Evolutionary conservation across 2,888 invertebrate genomes (phyloP), one percentile per base, ranked within the genome.

Genomic region (Caenorhabditis sp.): DNA sequence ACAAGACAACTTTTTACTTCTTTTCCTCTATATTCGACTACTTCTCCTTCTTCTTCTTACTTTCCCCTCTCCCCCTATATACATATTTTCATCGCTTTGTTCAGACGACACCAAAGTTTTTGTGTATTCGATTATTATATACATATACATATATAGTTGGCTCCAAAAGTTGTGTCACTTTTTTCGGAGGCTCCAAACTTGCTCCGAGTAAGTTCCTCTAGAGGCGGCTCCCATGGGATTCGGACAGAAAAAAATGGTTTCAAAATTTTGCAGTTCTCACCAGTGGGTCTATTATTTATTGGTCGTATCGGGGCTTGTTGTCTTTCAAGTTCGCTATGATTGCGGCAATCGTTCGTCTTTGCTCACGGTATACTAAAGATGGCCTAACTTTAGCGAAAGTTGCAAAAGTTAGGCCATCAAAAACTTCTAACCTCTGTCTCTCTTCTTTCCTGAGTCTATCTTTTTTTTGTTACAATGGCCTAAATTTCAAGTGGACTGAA

Each of bases 351-450:
- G 61, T 38, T 61, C 61, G 61, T 12, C 22, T 41, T 3, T 64
- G 49, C 47, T 49, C 64, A 64, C 64, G 47, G 47, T 64, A 64
- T 47, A 61, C 24, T 2, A 49, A 7, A 5, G 49, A 19, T 19
- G 19, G 47, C 5, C 47, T 47, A 47, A n/a, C 19, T 47, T 47
- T 47, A 7, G 6, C 1, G 5, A 19, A n/a, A 2, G 4, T 47
- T n/a, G 47, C 4, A 47, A 47, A 47, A 19, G 19, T n/a, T 47
- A 19, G 47, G 47, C 47, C 47, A 19, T 10, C 47, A 47, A 47
- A 19, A n/a, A n/a, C n/a, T n/a, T n/a, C 31, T 8, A 35, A 35
- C 31, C 8, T 35, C 31, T 35, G 4, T 35, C 31, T 35, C 31
- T 35, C 5, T 35, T 35, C 8, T 35, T 35, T 35, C 31, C 8